A percentile compares a stretch with the other conserved stretches of the same genome.
Evolutionary conservation across 2,113 vertebrate genomes (phyloP).

Genomic region (Mellivora capensis): DNA sequence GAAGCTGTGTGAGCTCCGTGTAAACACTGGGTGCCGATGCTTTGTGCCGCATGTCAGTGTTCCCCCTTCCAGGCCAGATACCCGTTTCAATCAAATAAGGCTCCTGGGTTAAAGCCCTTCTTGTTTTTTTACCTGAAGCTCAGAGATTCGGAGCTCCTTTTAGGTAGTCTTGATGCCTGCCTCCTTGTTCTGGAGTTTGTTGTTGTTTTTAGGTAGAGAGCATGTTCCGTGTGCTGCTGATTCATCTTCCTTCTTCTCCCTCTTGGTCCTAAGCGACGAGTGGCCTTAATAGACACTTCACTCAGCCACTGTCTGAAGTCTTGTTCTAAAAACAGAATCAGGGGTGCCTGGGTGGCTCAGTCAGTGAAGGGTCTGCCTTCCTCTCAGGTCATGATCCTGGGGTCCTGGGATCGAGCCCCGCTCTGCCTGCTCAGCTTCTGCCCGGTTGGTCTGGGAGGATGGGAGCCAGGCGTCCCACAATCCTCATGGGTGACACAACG

Average conservation of each 20-base stretch:
- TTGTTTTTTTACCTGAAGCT: neutral
- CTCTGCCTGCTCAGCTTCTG: neutral
- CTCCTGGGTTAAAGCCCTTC: neutral
- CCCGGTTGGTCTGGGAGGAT: neutral
- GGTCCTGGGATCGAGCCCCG: too few relatives aligned
- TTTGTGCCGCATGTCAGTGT: neutral
- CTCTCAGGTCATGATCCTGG: too few relatives aligned
- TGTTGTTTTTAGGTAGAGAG: neutral
- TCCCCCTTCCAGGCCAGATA: accelerated
- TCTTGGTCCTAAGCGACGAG: neutral
- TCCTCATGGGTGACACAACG: neutral
- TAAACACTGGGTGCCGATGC: too few relatives aligned
- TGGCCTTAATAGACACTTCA: neutral
- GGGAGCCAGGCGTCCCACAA: accelerated
- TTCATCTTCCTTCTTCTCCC: neutral
- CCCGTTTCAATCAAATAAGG: neutral
- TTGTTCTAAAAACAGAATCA: neutral
- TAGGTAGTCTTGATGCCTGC: neutral
- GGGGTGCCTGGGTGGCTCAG: too few relatives aligned
- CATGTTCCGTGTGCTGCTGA: neutral
- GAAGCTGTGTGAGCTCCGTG: accelerated
- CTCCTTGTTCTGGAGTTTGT: neutral
- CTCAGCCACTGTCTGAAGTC: neutral
- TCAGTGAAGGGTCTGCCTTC: too few relatives aligned
- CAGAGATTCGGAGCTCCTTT: neutral